Conservation (phyloP, 2,888 invertebrate species). For the Erebia aethiops region DNA sequence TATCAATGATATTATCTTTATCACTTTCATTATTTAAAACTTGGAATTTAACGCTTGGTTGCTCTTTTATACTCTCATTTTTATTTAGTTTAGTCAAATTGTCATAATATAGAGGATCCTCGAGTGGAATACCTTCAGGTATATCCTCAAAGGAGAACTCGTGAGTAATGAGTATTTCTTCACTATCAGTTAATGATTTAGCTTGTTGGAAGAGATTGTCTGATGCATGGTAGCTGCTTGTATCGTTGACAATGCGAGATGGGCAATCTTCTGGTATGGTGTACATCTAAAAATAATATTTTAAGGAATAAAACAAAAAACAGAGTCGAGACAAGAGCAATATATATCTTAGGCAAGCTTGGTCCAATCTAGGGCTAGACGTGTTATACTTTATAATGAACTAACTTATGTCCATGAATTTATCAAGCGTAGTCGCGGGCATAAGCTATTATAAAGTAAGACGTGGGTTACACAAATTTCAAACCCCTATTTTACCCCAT, state of each 20-base stretch:
- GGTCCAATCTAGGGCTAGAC: neutral
- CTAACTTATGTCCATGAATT: no score
- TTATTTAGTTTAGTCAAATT: constrained; percentile 52
- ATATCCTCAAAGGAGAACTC: constrained; percentile 71
- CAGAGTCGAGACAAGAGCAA: neutral
- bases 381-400: no score
- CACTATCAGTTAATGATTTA: constrained; percentile 55
- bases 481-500: no score
- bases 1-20: neutral
- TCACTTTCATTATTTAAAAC: neutral
- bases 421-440: no score
- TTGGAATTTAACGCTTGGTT: neutral
- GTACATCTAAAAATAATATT: constrained; percentile 58
- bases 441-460: no score
- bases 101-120: constrained; percentile 70
- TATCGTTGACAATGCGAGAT: constrained; percentile 55
- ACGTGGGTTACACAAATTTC: no score
- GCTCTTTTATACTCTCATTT: constrained; percentile 7
- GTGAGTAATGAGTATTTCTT: constrained; percentile 64
- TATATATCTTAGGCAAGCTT: neutral
- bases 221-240: constrained; percentile 54
- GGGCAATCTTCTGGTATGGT: constrained; percentile 76
- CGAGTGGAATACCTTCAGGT: constrained; percentile 70
- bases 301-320: neutral
- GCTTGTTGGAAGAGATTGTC: constrained; percentile 70